These are phyloP conservation scores for Clarias fuscus DNA, from an alignment of 2,797 vertebrate genomes.

Conservation along the genomic window DNA sequence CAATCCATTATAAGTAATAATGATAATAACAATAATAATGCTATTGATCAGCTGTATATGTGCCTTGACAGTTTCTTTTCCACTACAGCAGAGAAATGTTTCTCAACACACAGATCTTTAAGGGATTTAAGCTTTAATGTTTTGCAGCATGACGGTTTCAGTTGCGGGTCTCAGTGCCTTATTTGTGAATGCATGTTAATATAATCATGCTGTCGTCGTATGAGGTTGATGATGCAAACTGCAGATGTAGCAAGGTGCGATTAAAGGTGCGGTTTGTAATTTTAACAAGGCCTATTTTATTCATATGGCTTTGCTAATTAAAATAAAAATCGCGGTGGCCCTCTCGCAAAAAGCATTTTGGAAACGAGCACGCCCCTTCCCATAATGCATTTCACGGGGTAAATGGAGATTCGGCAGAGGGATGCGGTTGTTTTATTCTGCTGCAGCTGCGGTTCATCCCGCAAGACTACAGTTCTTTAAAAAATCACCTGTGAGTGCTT, in stretches of 20 bases:
- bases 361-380: too few species aligned
- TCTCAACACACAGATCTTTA: background rate
- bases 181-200: background rate
- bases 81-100: background rate
- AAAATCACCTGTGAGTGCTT: background rate
- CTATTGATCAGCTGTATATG: background rate
- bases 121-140: background rate
- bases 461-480: background rate
- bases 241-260: background rate
- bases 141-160: background rate
- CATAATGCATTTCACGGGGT: background rate
- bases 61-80: background rate
- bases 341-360: background rate
- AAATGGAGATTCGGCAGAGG: background rate
- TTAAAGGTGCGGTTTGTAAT: background rate
- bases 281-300: background rate
- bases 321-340: background rate
- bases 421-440: background rate
- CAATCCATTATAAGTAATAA: too few species aligned
- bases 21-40: too few species aligned
- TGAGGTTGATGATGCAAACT: background rate
- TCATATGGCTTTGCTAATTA: background rate
- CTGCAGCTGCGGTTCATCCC: background rate
- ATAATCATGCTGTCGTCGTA: background rate
- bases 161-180: background rate